Evolutionary conservation across 2,888 invertebrate genomes (phyloP).

Genomic region (Apamea sordens): DNA sequence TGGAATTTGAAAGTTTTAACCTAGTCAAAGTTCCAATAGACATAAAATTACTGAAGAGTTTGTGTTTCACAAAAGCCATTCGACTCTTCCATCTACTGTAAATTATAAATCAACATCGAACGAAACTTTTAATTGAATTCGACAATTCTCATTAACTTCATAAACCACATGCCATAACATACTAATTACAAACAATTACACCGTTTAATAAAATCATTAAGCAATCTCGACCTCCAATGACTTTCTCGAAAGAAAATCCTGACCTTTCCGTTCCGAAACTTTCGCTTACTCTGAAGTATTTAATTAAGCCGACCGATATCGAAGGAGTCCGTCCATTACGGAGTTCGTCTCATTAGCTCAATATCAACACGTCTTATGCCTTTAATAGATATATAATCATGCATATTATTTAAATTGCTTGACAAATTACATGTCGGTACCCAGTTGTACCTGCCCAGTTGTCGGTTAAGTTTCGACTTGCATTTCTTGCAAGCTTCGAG

Average conservation of each 20-base stretch:
- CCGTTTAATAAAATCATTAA: conserved; percentile 56
- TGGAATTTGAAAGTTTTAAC: not conserved
- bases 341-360: conserved; percentile 86
- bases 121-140: conserved; percentile 26
- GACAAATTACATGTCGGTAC: conserved; percentile 88
- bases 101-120: not conserved
- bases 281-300: conserved; percentile 75
- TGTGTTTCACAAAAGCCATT: not conserved
- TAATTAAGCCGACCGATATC: conserved; percentile 65
- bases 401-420: conserved; percentile 89
- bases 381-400: conserved; percentile 90
- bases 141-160: conserved; percentile 8
- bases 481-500: conserved; percentile 83
- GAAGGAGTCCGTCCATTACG: conserved; percentile 71
- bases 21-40: not conserved
- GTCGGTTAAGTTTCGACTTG: conserved; percentile 86
- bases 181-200: conserved; percentile 48
- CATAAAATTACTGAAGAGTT: not conserved
- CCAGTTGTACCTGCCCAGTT: conserved; percentile 85
- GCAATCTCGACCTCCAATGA: conserved; percentile 45
- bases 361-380: conserved; percentile 87
- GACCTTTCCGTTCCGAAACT: conserved; percentile 70
- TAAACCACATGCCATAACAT: conserved; percentile 11
- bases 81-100: not conserved
- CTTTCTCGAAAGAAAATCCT: conserved; percentile 64